Percentiles rank a stretch among this genome's conserved stretches.
phyloP scores from a whole-genome alignment of 2,113 vertebrate genomes.

The Macrotus californicus region DNA sequence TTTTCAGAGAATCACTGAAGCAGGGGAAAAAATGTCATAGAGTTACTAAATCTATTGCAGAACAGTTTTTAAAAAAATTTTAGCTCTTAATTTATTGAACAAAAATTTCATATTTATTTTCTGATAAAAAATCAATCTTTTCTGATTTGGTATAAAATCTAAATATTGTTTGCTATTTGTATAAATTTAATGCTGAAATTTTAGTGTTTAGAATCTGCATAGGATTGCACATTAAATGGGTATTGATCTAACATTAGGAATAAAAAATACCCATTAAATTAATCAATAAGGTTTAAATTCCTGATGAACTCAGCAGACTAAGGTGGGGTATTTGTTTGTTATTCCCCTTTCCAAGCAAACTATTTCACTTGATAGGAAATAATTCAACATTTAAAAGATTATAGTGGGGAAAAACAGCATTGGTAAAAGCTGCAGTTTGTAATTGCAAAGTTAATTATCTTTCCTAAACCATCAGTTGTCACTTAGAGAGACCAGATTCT shows the following conservation, averaged over 20 bases:
- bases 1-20: slow-evolving; percentile 69
- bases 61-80: slow-evolving; percentile 43
- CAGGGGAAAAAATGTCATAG: slow-evolving; percentile 49
- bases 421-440: slow-evolving; percentile 88
- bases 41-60: slow-evolving; percentile 52
- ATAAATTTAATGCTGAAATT: slow-evolving; percentile 50
- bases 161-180: slow-evolving; percentile 29
- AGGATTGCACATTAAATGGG: slow-evolving; percentile 66
- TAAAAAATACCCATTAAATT: slow-evolving; percentile 75
- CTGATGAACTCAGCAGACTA: slow-evolving; percentile 65
- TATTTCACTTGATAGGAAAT: slow-evolving; percentile 75
- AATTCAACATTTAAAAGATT: slow-evolving; percentile 80
- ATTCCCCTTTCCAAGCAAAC: slow-evolving; percentile 68
- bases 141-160: slow-evolving; percentile 49
- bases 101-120: slow-evolving; percentile 53
- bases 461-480: slow-evolving; percentile 97
- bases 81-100: slow-evolving; percentile 56
- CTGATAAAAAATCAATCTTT: slow-evolving; percentile 49
- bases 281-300: slow-evolving; percentile 70
- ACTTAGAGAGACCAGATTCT: slow-evolving; percentile 90
- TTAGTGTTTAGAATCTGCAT: slow-evolving; percentile 63
- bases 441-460: slow-evolving; percentile 99
- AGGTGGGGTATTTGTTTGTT: slow-evolving; percentile 57
- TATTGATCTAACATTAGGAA: slow-evolving; percentile 77
- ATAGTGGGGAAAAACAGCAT: slow-evolving; percentile 81